Percentiles rank a stretch among this genome's conserved stretches.
These are phyloP conservation scores for Ridgeia piscesae DNA, from an alignment of 1,140 invertebrate genomes.

Conservation along the genomic window DNA sequence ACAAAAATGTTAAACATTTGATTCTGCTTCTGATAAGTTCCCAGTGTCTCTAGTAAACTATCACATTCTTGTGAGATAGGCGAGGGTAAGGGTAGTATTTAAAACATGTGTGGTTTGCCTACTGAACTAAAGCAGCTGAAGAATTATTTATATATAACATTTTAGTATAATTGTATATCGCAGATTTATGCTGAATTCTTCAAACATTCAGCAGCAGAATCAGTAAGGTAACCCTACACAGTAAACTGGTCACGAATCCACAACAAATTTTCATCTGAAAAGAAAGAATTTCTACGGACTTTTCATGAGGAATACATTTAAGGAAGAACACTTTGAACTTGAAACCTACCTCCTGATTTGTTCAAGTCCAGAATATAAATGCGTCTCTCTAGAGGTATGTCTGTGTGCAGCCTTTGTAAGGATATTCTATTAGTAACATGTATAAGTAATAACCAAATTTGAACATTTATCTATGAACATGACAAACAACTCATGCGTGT, in stretches of 20 bases:
- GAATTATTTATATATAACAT: too few relatives aligned
- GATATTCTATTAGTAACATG: constrained; percentile 1
- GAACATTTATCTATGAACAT: background rate
- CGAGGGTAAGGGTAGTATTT: too few relatives aligned
- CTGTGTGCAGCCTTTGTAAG: background rate
- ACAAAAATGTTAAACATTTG: background rate
- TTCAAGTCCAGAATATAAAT: background rate
- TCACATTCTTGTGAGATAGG: background rate
- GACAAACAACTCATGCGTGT: background rate
- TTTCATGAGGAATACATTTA: too few relatives aligned
- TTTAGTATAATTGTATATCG: background rate
- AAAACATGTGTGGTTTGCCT: too few relatives aligned
- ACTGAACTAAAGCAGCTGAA: too few relatives aligned
- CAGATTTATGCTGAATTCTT: background rate
- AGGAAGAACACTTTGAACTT: too few relatives aligned
- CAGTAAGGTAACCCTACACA: background rate
- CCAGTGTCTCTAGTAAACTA: background rate
- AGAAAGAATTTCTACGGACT: too few relatives aligned
- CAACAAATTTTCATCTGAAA: too few relatives aligned
- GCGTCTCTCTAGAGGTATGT: too few relatives aligned
- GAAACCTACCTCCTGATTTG: background rate
- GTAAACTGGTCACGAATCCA: too few relatives aligned
- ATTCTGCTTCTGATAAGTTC: background rate
- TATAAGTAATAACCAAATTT: background rate
- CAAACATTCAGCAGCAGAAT: too few relatives aligned